A percentile compares a stretch with the other conserved stretches of the same genome.
These are phyloP conservation scores for Enteromius anoplus DNA, from an alignment of 2,797 vertebrate genomes.

Conservation along the genomic window DNA sequence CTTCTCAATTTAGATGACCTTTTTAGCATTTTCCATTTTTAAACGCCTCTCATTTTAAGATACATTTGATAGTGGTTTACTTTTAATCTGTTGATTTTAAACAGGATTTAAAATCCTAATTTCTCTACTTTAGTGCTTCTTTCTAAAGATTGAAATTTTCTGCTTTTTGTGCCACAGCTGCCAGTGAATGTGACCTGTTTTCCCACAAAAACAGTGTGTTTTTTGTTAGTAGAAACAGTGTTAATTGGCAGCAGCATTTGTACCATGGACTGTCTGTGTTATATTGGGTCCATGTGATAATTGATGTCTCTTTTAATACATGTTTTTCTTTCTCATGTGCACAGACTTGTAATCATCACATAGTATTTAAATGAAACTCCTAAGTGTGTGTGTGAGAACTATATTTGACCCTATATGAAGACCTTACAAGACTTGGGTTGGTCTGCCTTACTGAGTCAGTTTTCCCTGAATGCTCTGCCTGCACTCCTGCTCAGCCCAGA, in stretches of 20 bases:
- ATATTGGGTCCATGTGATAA: slow-evolving; percentile 22
- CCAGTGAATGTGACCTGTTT: background rate
- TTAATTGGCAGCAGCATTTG: background rate
- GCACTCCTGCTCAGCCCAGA: background rate
- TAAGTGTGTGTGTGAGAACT: background rate
- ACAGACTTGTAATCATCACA: background rate
- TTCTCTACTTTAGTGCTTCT: background rate
- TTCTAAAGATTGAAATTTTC: background rate
- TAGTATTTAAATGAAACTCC: slow-evolving; percentile 4
- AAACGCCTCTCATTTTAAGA: background rate
- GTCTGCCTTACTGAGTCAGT: slow-evolving; percentile 43
- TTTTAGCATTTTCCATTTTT: background rate
- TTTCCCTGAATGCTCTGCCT: slow-evolving; percentile 27
- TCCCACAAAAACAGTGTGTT: background rate
- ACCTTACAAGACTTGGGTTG: background rate
- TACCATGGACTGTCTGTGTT: slow-evolving; percentile 1
- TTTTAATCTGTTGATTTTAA: background rate
- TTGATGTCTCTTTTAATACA: slow-evolving; percentile 7
- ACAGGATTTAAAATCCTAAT: background rate
- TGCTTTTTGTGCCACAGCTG: background rate
- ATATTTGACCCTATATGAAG: background rate
- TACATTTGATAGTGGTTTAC: slow-evolving; percentile 1
- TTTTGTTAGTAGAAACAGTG: slow-evolving; percentile 1
- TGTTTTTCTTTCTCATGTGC: background rate
- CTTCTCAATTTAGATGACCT: background rate